Evolutionary conservation across 2,797 vertebrate genomes (phyloP).

Genomic region (Botia kubotai): DNA sequence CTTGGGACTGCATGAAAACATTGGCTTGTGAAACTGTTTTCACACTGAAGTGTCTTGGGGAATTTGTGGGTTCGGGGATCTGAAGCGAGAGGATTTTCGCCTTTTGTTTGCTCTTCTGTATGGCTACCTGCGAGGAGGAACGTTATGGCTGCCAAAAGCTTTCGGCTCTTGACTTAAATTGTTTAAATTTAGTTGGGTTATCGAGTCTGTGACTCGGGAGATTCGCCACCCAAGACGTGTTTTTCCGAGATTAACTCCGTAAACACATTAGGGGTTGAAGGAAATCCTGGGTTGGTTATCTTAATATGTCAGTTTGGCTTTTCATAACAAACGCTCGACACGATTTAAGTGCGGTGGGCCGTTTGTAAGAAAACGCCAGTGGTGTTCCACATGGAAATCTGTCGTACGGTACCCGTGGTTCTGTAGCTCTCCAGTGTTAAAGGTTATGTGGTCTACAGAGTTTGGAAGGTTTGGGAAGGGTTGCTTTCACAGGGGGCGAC

Average conservation of each 20-base stretch:
- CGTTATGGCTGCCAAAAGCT: conserved; percentile 20
- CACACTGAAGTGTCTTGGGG: background rate
- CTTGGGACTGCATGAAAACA: conserved; percentile 31
- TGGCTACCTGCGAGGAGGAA: conserved; percentile 14
- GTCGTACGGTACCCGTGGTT: background rate
- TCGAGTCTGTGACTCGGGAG: conserved; percentile 23
- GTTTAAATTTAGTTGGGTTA: conserved; percentile 32
- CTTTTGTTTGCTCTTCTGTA: background rate
- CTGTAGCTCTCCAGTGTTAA: background rate
- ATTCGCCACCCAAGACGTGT: conserved; percentile 62
- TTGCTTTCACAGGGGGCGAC: conserved; percentile 11
- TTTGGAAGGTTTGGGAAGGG: conserved; percentile 25
- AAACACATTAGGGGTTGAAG: conserved; percentile 64
- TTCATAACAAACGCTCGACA: conserved; percentile 38
- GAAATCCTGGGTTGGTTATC: conserved; percentile 65
- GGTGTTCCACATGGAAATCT: conserved; percentile 18
- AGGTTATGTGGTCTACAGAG: background rate
- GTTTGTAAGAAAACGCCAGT: conserved; percentile 26
- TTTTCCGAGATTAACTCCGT: conserved; percentile 62
- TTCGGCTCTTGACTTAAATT: conserved; percentile 5
- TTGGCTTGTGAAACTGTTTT: conserved; percentile 13
- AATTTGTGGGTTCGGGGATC: conserved; percentile 30
- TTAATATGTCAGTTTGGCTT: conserved; percentile 43
- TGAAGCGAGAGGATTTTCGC: conserved; percentile 10
- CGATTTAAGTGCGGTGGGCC: background rate